Percentiles rank a stretch among this genome's conserved stretches.
Conservation (phyloP, 2,888 invertebrate species). For the Apamea sordens region DNA sequence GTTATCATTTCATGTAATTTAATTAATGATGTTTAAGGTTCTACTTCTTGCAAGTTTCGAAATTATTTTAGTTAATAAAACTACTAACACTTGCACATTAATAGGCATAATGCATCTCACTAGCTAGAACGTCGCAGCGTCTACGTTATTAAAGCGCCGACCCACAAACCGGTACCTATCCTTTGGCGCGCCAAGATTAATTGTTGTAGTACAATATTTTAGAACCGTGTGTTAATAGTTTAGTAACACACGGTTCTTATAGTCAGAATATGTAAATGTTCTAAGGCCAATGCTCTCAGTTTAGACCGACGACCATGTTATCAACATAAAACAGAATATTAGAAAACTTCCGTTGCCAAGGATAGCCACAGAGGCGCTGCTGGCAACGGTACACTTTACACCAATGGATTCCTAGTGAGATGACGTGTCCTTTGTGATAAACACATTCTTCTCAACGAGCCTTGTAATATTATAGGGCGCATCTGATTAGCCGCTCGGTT, state of each 20-base stretch:
- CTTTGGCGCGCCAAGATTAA: background rate
- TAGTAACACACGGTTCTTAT: background rate
- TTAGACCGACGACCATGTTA: background rate
- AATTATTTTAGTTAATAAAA: slow-evolving; percentile 12
- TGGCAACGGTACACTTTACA: background rate
- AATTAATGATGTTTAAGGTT: background rate
- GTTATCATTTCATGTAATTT: slow-evolving; percentile 19
- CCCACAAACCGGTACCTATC: background rate
- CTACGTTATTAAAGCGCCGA: background rate
- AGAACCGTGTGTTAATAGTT: too few species aligned
- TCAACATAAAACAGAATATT: background rate
- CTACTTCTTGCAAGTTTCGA: slow-evolving; percentile 2
- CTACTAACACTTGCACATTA: slow-evolving; percentile 30
- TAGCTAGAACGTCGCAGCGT: background rate
- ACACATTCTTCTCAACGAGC: background rate
- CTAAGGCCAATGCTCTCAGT: background rate
- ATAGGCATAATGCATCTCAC: background rate
- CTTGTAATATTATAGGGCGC: slow-evolving; percentile 2
- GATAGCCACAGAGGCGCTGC: background rate
- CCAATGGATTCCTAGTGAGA: background rate
- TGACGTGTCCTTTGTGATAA: background rate
- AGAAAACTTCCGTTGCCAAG: background rate
- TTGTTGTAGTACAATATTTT: background rate
- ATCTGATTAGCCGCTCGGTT: slow-evolving; percentile 3
- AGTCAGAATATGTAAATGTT: background rate